These are phyloP conservation scores for Penaeus indicus DNA, from an alignment of 1,140 invertebrate species.

Conservation along the genomic window DNA sequence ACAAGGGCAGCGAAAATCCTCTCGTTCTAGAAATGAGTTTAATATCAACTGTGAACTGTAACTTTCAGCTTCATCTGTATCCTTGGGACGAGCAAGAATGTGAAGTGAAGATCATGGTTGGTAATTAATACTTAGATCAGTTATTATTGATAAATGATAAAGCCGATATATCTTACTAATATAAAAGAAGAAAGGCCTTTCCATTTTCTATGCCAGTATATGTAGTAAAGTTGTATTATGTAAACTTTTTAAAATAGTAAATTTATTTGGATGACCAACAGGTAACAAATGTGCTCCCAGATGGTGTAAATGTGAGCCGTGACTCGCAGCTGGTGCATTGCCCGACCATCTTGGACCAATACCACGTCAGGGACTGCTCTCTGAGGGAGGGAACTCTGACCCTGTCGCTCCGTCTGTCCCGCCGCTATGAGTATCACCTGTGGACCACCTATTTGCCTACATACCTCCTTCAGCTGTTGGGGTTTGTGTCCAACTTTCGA, in stretches of 20 bases:
- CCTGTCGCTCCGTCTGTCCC: constrained; percentile 6
- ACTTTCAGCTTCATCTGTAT: constrained; percentile 36
- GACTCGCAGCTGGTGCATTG: neutral
- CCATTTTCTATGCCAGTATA: neutral
- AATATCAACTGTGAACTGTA: constrained; percentile 33
- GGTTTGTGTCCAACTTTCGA: neutral
- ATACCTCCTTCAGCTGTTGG: constrained; percentile 24
- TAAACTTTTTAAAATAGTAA: neutral
- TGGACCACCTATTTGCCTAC: constrained; percentile 46
- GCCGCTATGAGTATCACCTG: constrained; percentile 43
- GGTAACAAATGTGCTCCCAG: constrained; percentile 22
- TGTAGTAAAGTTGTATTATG: neutral
- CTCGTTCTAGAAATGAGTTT: too few species aligned
- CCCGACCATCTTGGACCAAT: constrained; percentile 32
- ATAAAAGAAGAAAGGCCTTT: neutral
- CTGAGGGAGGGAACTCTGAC: too few species aligned
- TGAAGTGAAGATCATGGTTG: constrained; percentile 8
- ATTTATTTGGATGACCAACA: neutral
- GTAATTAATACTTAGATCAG: neutral
- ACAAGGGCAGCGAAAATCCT: too few species aligned
- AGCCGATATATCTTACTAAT: neutral
- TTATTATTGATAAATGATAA: neutral
- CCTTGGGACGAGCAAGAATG: constrained; percentile 43
- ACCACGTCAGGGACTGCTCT: constrained; percentile 15
- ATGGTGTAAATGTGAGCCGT: neutral